Evolutionary conservation across 2,797 vertebrate species (phyloP).

Genomic region (Schizothorax lantsangensis): DNA sequence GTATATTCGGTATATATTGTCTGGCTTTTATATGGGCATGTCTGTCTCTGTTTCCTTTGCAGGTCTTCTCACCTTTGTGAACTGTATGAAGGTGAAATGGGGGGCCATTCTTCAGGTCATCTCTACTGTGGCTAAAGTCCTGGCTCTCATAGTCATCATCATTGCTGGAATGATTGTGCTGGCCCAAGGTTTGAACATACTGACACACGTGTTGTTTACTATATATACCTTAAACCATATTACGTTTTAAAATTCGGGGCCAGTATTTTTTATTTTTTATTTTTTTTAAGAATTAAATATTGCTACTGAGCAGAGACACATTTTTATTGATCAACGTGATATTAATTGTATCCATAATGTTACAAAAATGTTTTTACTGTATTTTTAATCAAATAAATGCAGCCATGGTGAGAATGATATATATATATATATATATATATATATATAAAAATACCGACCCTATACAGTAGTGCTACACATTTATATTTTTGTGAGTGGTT

Average conservation of each 20-base stretch:
- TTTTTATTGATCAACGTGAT: neutral
- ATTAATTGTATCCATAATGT: neutral
- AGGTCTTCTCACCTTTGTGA: conserved; percentile 83
- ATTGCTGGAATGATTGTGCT: conserved; percentile 80
- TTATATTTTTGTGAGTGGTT: neutral
- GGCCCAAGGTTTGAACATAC: conserved; percentile 76
- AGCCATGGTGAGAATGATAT: neutral
- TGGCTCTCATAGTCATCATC: conserved; percentile 84
- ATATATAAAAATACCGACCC: too few species aligned
- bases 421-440: too few species aligned
- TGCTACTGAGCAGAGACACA: neutral
- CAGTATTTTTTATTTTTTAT: neutral
- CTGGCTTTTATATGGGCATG: neutral
- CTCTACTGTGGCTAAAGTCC: conserved; percentile 84
- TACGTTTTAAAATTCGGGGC: neutral
- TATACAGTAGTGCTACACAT: neutral
- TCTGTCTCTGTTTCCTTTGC: neutral
- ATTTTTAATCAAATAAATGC: neutral
- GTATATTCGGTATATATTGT: neutral
- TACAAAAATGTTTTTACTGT: neutral
- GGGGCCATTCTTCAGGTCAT: conserved; percentile 84
- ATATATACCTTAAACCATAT: neutral
- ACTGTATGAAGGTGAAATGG: conserved; percentile 87
- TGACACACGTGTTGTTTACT: neutral
- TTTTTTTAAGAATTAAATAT: neutral